Evolutionary conservation across 2,113 vertebrate genomes (phyloP), one percentile per base, ranked within the genome.

Genomic region (Tragulus kanchil): DNA sequence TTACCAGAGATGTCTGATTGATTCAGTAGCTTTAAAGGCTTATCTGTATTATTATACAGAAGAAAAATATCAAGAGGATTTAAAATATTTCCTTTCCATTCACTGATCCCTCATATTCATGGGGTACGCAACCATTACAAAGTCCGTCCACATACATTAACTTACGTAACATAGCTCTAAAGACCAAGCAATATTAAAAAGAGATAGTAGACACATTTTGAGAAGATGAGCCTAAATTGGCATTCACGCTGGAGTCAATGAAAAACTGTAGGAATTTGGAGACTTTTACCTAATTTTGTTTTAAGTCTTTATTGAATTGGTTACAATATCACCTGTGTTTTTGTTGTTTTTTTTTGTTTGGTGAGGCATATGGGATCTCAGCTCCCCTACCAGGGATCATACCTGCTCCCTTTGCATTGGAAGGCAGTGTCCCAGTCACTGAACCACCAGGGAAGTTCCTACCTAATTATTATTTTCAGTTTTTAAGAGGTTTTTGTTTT

Each of bases 11-110:
- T 85, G 7, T 86, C 28, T 79, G 52, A 3, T 56, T 93, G 83
- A 94, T 78, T 93, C 67, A 52, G 61, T 26, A 94, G 28, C 45
- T 86, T 79, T 94, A 93, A 93, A 85, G 78, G 12, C 54, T 83
- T 50, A 69, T 42, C 21, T 81, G 21, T 94, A 58, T 65, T 14
- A 82, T 48, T 62, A 21, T 42, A 48, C 25, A 84, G 84, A 59
- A 31, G 54, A 83, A 71, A 50, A 84, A 62, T 59, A n/a, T 45
- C 50, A 65, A 89, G 71, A 50, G 10, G 10, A 65, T 50, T 92
- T 93, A 61, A 89, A 50, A 89, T n/a, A 62, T 67, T 86, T 54
- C 82, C 62, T 90, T 85, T 90, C 62, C 87, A 25, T 71, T 92
- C 85, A 28, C 23, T 73, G 54, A 85, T 89, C 19, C 31, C 50